Conservation (phyloP, 1,140 invertebrate species). For the Cherax destructor region DNA sequence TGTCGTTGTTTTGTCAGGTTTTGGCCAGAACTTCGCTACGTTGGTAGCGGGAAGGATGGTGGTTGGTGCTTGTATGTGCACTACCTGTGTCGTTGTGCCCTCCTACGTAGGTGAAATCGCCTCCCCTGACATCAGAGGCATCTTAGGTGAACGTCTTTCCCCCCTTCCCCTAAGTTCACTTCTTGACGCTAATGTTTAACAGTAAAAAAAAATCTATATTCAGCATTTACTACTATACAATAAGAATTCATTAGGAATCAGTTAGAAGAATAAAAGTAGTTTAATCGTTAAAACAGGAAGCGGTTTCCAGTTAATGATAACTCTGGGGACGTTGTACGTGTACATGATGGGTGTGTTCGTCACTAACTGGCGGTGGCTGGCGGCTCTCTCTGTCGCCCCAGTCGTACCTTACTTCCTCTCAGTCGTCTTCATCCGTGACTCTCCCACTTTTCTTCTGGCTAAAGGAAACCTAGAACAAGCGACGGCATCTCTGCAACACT, state of each 20-base stretch:
- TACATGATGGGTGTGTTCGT: background rate
- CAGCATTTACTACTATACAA: background rate
- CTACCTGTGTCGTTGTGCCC: slow-evolving; percentile 6
- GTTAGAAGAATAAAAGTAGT: background rate
- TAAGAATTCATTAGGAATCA: background rate
- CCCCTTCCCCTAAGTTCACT: too few species aligned
- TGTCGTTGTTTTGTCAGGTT: background rate
- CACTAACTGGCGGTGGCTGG: background rate
- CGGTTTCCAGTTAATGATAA: slow-evolving; percentile 1
- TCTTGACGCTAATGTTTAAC: too few species aligned
- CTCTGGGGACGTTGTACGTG: background rate
- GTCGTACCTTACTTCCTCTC: background rate
- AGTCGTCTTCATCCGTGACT: background rate
- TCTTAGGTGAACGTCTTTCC: slow-evolving; percentile 3
- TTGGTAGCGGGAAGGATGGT: slow-evolving; percentile 13
- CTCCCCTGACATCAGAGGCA: slow-evolving; percentile 40
- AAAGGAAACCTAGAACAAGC: background rate
- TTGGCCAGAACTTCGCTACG: slow-evolving; percentile 40
- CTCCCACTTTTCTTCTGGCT: background rate
- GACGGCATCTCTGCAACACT: background rate
- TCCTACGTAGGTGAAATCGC: slow-evolving; percentile 33
- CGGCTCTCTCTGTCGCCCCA: background rate
- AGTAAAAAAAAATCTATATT: background rate
- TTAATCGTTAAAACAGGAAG: background rate
- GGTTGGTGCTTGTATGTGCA: background rate